These are phyloP conservation scores for Anolis sagrei DNA, from an alignment of 2,113 vertebrate genomes.

Conservation along the genomic window DNA sequence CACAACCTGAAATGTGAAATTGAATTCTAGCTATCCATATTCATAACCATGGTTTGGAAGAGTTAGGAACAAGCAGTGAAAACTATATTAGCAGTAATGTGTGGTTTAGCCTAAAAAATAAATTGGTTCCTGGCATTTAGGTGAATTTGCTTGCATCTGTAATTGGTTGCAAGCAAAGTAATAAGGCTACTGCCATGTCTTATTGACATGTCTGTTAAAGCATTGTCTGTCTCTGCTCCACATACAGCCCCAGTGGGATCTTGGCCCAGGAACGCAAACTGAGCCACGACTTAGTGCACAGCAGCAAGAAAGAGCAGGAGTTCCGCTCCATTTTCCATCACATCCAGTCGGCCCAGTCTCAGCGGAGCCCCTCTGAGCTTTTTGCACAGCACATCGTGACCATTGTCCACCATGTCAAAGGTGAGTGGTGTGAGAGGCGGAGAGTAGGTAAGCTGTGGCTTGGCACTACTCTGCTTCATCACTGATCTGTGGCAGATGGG, in stretches of 20 bases:
- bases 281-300: constrained; percentile 90
- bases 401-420: constrained; percentile 96
- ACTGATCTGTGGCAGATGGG: background rate
- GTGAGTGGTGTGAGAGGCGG: constrained; percentile 69
- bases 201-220: background rate
- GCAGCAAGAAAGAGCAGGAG: constrained; percentile 92
- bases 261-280: constrained; percentile 92
- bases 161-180: background rate
- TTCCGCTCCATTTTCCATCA: constrained; percentile 95
- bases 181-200: no score
- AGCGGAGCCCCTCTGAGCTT: constrained; percentile 89
- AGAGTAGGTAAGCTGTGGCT: background rate
- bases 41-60: no score
- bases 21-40: no score
- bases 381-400: constrained; percentile 97
- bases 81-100: no score
- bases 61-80: no score
- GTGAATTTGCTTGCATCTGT: background rate
- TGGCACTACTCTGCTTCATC: background rate
- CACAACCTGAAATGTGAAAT: no score
- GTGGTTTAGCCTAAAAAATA: background rate
- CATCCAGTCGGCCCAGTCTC: constrained; percentile 86
- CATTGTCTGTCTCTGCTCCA: constrained; percentile 25
- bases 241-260: constrained; percentile 84
- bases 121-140: no score